These are phyloP conservation scores for Radopholus similis DNA, from an alignment of 1,140 invertebrate genomes.

Conservation along the genomic window DNA sequence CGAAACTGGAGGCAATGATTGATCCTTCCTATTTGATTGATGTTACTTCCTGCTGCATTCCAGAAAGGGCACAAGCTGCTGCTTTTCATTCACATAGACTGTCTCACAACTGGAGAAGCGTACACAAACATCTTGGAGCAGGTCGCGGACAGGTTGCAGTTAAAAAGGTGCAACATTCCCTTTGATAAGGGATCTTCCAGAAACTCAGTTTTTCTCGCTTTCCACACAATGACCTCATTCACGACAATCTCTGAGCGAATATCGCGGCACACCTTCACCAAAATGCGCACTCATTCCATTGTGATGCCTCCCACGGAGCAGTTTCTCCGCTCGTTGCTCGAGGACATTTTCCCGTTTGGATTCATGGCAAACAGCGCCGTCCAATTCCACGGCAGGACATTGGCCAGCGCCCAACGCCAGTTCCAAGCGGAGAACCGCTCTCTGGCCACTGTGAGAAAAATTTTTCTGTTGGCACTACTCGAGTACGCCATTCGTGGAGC, in stretches of 20 bases:
- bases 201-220: neutral
- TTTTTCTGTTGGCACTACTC: conserved; percentile 3
- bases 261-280: neutral
- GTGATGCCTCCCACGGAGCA: neutral
- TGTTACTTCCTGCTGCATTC: neutral
- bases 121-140: neutral
- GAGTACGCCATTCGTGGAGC: neutral
- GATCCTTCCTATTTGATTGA: neutral
- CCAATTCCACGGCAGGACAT: neutral
- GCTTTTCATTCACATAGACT: conserved; percentile 1
- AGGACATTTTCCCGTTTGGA: neutral
- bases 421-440: neutral
- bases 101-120: neutral
- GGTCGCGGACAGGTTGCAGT: neutral
- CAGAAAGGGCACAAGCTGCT: neutral
- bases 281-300: neutral
- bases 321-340: neutral
- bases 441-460: neutral
- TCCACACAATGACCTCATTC: conserved; percentile 12
- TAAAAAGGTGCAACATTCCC: neutral
- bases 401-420: neutral
- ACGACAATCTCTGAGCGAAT: conserved; percentile 4
- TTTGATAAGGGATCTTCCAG: neutral
- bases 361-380: neutral
- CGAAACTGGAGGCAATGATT: neutral